A percentile compares a stretch with the other conserved stretches of the same genome.
Evolutionary conservation across 2,113 vertebrate genomes (phyloP).

Genomic region (Gobio gobio): DNA sequence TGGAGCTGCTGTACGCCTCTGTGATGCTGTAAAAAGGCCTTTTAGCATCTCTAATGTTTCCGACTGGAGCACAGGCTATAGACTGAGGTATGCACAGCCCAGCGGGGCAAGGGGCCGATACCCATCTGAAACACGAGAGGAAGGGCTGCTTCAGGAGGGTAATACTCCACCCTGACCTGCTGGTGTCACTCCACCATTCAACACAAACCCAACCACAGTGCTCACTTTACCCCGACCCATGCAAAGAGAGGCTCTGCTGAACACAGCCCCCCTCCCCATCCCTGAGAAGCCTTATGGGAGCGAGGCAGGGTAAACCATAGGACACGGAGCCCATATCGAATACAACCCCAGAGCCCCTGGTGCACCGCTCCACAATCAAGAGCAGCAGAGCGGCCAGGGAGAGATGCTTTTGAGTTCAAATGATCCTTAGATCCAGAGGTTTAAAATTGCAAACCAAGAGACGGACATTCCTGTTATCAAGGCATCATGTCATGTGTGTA

Average conservation of each 20-base stretch:
- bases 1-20: neutral
- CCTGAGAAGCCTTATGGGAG: slow-evolving; percentile 38
- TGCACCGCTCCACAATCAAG: slow-evolving; percentile 41
- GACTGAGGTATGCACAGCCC: neutral
- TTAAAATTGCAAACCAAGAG: slow-evolving; percentile 44
- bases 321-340: slow-evolving; percentile 15
- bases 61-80: slow-evolving; percentile 5
- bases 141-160: slow-evolving; percentile 36
- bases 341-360: slow-evolving; percentile 60
- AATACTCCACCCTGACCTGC: slow-evolving; percentile 63
- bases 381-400: slow-evolving; percentile 63
- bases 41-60: neutral
- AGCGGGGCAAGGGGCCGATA: slow-evolving; percentile 36
- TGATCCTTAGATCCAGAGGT: slow-evolving; percentile 56
- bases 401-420: slow-evolving; percentile 62
- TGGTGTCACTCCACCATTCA: slow-evolving; percentile 70
- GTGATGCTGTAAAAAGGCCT: neutral
- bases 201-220: slow-evolving; percentile 66
- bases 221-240: slow-evolving; percentile 69
- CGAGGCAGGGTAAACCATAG: slow-evolving; percentile 41
- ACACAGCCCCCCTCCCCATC: slow-evolving; percentile 58
- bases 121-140: slow-evolving; percentile 50
- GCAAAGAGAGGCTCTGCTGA: slow-evolving; percentile 62
- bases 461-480: slow-evolving; percentile 30
- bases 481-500: slow-evolving; percentile 1